Percentiles rank a stretch among this genome's conserved stretches.
Conservation (phyloP, 2,888 invertebrate genomes). For the Anagyrus pseudococci region DNA sequence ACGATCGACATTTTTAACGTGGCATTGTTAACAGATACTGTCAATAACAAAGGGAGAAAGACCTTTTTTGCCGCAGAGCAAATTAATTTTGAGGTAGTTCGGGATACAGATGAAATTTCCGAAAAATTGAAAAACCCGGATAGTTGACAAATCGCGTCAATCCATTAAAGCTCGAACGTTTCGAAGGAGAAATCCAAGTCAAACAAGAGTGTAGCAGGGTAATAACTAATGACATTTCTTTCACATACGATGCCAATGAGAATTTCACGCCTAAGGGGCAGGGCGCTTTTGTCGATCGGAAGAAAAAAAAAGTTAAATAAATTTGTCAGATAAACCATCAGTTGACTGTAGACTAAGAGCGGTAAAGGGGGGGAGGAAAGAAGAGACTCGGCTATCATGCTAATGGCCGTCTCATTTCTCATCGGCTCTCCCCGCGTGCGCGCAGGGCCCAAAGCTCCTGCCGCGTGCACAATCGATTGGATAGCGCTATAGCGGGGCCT, state of each 20-base stretch:
- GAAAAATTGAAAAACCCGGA: no score
- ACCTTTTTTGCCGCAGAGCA: no score
- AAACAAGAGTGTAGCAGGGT: no score
- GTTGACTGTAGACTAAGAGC: no score
- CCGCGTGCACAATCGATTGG: slow-evolving; percentile 17
- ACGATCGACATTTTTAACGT: no score
- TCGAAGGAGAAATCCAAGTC: background rate
- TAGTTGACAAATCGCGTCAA: no score
- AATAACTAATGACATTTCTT: slow-evolving; percentile 21
- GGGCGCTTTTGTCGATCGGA: background rate
- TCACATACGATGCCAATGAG: slow-evolving; percentile 19
- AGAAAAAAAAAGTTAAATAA: slow-evolving; percentile 29
- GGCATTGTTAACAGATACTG: no score
- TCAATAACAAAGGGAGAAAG: no score
- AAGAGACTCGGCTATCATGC: slow-evolving; percentile 3
- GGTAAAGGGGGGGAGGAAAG: no score
- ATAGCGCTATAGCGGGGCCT: background rate
- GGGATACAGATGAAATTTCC: no score
- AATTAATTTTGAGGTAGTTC: no score
- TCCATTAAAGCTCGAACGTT: background rate
- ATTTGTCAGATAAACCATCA: slow-evolving; percentile 30
- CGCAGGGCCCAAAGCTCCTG: background rate
- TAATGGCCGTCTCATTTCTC: slow-evolving; percentile 35
- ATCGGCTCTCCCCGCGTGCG: background rate
- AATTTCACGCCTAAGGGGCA: slow-evolving; percentile 29